A percentile compares a stretch with the other conserved stretches of the same genome.
Evolutionary conservation across 1,140 invertebrate species (phyloP).

Genomic region (Zaprionus ornatus): DNA sequence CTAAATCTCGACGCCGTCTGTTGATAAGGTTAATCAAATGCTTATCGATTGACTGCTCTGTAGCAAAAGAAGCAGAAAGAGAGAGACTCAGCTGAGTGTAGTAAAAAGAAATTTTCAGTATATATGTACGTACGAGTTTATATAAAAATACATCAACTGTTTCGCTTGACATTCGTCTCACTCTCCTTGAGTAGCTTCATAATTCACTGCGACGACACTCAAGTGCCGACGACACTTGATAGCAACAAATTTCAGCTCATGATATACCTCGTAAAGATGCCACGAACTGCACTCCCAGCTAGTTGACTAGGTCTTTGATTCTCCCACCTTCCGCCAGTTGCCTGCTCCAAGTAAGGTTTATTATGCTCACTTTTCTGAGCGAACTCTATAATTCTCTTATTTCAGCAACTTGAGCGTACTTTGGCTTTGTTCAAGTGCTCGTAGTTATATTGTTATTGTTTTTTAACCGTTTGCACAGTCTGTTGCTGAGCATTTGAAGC

Average conservation of each 20-base stretch:
- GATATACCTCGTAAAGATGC: conserved; percentile 12
- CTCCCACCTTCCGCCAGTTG: background rate
- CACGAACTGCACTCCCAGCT: conserved; percentile 29
- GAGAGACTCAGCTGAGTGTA: background rate
- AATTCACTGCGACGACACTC: conserved; percentile 27
- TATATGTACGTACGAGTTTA: background rate
- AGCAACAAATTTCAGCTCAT: conserved; percentile 39
- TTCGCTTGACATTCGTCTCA: conserved; percentile 14
- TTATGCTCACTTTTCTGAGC: background rate
- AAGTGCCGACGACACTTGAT: conserved; percentile 58
- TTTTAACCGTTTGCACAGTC: background rate
- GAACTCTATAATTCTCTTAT: conserved; percentile 1
- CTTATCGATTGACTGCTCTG: conserved; percentile 26
- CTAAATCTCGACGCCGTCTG: background rate
- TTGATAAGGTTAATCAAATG: conserved; percentile 59
- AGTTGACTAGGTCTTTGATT: background rate
- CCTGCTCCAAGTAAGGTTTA: background rate
- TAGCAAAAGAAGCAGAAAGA: background rate
- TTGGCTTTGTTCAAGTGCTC: conserved; percentile 5
- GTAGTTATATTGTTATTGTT: conserved; percentile 10
- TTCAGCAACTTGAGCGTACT: conserved; percentile 10
- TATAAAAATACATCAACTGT: background rate
- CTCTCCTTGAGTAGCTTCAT: background rate
- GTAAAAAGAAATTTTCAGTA: background rate
- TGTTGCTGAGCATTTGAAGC: conserved; percentile 1